phyloP scores from a whole-genome alignment of 2,113 vertebrate genomes.

The Pterophyllum scalare region DNA sequence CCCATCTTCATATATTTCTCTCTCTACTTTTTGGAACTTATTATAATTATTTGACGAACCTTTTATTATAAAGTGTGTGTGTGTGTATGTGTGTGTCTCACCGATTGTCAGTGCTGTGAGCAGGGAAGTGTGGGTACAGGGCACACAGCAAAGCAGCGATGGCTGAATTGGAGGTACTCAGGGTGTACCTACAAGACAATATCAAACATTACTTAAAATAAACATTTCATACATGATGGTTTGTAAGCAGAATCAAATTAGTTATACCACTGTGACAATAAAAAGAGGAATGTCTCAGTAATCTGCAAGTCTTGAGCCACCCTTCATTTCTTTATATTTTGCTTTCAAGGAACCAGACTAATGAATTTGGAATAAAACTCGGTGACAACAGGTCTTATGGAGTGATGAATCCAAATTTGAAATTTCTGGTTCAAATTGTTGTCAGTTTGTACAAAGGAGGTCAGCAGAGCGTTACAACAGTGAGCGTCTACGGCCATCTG shows the following conservation, averaged over 20 bases:
- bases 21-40: not conserved
- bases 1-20: not conserved
- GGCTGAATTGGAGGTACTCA: conserved; percentile 96
- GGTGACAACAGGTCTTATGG: not conserved
- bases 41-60: no score
- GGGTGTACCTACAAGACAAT: conserved; percentile 85
- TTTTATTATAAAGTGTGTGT: not conserved
- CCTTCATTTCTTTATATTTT: no score
- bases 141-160: conserved; percentile 96
- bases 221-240: not conserved
- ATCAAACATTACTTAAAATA: not conserved
- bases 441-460: not conserved
- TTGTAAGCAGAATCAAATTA: not conserved
- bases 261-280: not conserved
- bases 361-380: not conserved
- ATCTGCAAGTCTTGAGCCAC: not conserved
- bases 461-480: not conserved
- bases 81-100: conserved; percentile 58
- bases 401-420: not conserved
- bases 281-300: not conserved
- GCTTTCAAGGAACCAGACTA: not conserved
- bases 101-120: conserved; percentile 98
- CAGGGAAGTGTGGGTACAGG: conserved; percentile 96
- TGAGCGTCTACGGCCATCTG: not conserved
- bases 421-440: not conserved